Conservation (phyloP, 2,888 invertebrate genomes). For the Miltochrista miniata region DNA sequence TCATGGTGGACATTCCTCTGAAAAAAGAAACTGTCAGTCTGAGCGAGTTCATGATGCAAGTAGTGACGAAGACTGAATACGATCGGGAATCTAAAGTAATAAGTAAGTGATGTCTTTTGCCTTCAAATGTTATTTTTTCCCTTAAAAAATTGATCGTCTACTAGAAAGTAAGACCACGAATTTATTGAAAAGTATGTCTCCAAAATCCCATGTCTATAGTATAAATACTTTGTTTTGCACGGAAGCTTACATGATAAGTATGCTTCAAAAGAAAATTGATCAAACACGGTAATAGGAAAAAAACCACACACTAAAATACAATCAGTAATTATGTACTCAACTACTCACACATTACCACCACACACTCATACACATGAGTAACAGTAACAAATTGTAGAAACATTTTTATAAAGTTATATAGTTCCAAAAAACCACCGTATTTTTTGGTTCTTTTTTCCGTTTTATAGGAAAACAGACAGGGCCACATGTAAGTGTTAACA, state of each 20-base stretch:
- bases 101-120: conserved; percentile 89
- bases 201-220: not conserved
- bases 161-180: too few species aligned
- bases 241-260: conserved; percentile 1
- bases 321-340: not conserved
- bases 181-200: not conserved
- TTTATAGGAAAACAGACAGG: conserved; percentile 4
- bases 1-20: conserved; percentile 89
- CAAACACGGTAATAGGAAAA: not conserved
- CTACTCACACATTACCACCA: not conserved
- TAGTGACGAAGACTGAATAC: conserved; percentile 92
- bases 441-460: conserved; percentile 4
- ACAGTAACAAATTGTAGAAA: not conserved
- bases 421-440: not conserved
- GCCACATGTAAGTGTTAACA: conserved; percentile 2
- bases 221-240: not conserved
- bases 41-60: conserved; percentile 90
- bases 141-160: too few species aligned
- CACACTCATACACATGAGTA: not conserved
- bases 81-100: conserved; percentile 92
- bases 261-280: not conserved
- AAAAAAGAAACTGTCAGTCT: conserved; percentile 87
- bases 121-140: too few species aligned
- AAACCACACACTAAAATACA: too few species aligned
- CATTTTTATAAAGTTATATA: too few species aligned